These are phyloP conservation scores for Syngnathus acus DNA, from an alignment of 2,797 vertebrate species.

Conservation along the genomic window DNA sequence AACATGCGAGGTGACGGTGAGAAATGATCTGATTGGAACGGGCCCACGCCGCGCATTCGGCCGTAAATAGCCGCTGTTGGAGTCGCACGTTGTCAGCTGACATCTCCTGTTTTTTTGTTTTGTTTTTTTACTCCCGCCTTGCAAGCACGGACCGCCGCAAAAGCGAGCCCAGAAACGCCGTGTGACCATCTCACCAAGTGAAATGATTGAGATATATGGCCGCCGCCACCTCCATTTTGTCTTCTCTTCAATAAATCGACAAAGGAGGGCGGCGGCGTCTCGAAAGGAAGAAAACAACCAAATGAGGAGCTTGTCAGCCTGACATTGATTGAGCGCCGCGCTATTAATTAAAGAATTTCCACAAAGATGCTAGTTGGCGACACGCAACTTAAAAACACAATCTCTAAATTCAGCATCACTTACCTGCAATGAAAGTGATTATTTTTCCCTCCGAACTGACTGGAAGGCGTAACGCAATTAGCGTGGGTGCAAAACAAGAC, in stretches of 20 bases:
- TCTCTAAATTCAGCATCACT: constrained; percentile 6
- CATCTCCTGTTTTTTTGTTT: no score
- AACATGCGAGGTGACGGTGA: constrained; percentile 18
- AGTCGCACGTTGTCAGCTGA: not conserved
- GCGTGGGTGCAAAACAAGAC: not conserved
- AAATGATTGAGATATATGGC: constrained; percentile 13
- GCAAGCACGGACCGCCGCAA: not conserved
- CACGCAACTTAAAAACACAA: constrained; percentile 4
- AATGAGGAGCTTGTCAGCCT: not conserved
- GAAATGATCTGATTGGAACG: no score
- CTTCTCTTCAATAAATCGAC: not conserved
- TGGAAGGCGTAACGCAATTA: constrained; percentile 20
- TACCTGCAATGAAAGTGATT: not conserved
- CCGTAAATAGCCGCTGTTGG: not conserved
- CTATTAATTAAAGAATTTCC: constrained; percentile 19
- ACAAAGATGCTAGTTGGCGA: not conserved
- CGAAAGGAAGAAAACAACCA: constrained; percentile 3
- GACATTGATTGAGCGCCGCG: not conserved
- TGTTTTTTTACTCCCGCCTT: no score
- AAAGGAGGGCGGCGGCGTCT: constrained; percentile 6
- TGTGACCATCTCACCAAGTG: constrained; percentile 12
- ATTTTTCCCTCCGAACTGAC: not conserved
- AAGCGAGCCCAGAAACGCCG: constrained; percentile 10
- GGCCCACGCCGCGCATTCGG: not conserved
- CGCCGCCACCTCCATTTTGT: constrained; percentile 18